These are phyloP conservation scores for Cheilosia impressa DNA, from an alignment of 2,888 invertebrate species.

Conservation along the genomic window DNA sequence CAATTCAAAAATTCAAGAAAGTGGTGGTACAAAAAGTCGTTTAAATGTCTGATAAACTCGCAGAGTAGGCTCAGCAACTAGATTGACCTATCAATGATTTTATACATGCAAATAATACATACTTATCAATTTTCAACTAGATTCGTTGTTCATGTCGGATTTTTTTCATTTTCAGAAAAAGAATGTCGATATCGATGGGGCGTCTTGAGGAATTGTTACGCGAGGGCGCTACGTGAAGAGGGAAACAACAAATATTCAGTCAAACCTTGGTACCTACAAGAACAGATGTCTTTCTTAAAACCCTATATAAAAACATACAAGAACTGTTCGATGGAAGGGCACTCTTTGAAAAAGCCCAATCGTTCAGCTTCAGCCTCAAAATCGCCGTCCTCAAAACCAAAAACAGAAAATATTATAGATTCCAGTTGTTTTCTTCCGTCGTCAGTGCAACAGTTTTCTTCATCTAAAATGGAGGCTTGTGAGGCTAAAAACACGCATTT, in stretches of 20 bases:
- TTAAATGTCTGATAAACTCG: too few species aligned
- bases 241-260: conserved; percentile 2
- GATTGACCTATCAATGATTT: too few species aligned
- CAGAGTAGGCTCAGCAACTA: too few species aligned
- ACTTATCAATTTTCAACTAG: too few species aligned
- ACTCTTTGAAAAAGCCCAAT: not conserved
- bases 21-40: too few species aligned
- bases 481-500: not conserved
- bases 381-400: not conserved
- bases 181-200: conserved; percentile 40
- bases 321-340: not conserved
- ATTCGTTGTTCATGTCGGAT: not conserved
- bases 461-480: not conserved
- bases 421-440: not conserved
- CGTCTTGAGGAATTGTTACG: conserved; percentile 50
- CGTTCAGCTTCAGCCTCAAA: too few species aligned
- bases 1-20: too few species aligned
- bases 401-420: not conserved
- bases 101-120: too few species aligned
- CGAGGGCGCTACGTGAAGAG: conserved; percentile 34
- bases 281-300: conserved; percentile 29
- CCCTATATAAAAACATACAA: not conserved
- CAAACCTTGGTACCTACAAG: conserved; percentile 44
- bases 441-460: not conserved
- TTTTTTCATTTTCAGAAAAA: conserved; percentile 24